Evolutionary conservation across 1,140 invertebrate species (phyloP).

Genomic region (Neomicropteryx cornuta): DNA sequence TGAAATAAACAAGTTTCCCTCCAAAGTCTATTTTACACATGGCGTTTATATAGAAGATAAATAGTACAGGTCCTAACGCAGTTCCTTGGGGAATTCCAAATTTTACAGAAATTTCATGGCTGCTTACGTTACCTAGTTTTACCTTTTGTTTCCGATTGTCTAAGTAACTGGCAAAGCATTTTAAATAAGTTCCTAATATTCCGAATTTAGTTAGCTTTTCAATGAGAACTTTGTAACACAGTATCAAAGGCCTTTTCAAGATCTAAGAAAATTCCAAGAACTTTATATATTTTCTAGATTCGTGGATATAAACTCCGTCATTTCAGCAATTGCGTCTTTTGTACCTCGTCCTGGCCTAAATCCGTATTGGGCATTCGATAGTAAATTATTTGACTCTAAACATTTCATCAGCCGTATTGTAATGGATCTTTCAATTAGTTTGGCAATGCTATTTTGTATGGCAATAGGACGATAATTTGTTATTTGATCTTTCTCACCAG

Average conservation of each 20-base stretch:
- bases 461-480: too few species aligned
- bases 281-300: too few species aligned
- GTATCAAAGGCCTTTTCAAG: constrained; percentile 6
- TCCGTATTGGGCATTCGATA: too few species aligned
- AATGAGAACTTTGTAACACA: constrained; percentile 3
- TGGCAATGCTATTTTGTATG: too few species aligned
- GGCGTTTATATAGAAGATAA: constrained; percentile 4
- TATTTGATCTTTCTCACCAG: too few species aligned
- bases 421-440: too few species aligned
- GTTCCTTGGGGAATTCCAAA: constrained; percentile 4
- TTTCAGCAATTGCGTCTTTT: too few species aligned
- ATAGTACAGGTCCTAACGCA: constrained; percentile 4
- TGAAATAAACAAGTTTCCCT: constrained; percentile 2
- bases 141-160: constrained; percentile 1
- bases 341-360: too few species aligned
- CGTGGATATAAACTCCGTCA: too few species aligned
- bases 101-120: not conserved
- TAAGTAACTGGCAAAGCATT: constrained; percentile 5
- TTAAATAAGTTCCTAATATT: constrained; percentile 1
- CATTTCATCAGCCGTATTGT: too few species aligned
- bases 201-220: constrained; percentile 1
- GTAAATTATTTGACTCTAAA: too few species aligned
- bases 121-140: not conserved
- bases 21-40: not conserved
- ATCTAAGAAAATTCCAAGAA: constrained; percentile 3